These are phyloP conservation scores for Aphidius gifuensis DNA, from an alignment of 1,140 invertebrate genomes.

Conservation along the genomic window DNA sequence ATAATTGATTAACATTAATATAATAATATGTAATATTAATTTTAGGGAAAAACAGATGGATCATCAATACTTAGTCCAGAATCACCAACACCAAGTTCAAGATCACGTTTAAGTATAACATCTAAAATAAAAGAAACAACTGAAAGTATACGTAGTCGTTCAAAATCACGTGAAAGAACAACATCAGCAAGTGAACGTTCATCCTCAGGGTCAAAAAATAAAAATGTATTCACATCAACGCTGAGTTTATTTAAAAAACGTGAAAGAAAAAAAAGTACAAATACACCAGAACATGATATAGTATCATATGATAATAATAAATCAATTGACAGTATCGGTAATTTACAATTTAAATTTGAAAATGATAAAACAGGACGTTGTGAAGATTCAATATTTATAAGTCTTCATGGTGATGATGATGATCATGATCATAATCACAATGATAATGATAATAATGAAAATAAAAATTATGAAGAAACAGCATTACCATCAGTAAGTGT, in stretches of 20 bases:
- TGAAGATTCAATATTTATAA: slow-evolving; percentile 47
- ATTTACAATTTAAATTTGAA: slow-evolving; percentile 50
- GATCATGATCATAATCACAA: no score
- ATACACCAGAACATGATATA: slow-evolving; percentile 28
- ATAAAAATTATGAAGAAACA: slow-evolving; percentile 39
- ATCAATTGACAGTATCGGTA: slow-evolving; percentile 49
- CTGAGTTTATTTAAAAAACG: slow-evolving; percentile 54
- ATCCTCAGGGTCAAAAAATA: slow-evolving; percentile 46
- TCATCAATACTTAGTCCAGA: slow-evolving; percentile 61
- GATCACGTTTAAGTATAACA: slow-evolving; percentile 46
- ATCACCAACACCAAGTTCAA: slow-evolving; percentile 58
- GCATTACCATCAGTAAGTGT: slow-evolving; percentile 47
- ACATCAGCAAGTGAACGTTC: slow-evolving; percentile 36
- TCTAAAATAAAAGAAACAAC: slow-evolving; percentile 50
- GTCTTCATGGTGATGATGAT: slow-evolving; percentile 37
- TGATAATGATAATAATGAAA: neutral
- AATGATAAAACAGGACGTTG: slow-evolving; percentile 34
- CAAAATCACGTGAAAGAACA: slow-evolving; percentile 41
- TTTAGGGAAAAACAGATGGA: slow-evolving; percentile 41
- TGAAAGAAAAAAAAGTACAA: slow-evolving; percentile 51
- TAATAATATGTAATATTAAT: neutral
- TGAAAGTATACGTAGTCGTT: slow-evolving; percentile 46
- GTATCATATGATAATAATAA: slow-evolving; percentile 20
- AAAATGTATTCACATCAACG: slow-evolving; percentile 54
- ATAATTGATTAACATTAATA: neutral